Percentiles rank a stretch among this genome's conserved stretches.
These are phyloP conservation scores for Eupristina koningsbergeri DNA, from an alignment of 1,140 invertebrate genomes.

Conservation along the genomic window DNA sequence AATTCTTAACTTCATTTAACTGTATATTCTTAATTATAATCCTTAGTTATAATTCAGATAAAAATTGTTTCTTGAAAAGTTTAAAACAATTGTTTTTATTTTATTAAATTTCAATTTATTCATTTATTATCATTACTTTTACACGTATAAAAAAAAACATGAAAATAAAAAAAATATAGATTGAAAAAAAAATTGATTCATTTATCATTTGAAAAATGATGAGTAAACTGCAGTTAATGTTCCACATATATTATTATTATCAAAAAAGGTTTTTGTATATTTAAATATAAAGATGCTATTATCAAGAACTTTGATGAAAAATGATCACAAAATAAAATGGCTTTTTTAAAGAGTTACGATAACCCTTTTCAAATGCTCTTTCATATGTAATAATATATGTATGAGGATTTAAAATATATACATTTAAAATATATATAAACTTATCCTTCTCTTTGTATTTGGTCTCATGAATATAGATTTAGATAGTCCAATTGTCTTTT, in stretches of 20 bases:
- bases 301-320: conserved; percentile 16
- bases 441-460: no score
- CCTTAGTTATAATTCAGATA: no score
- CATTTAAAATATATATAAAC: no score
- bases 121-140: no score
- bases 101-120: no score
- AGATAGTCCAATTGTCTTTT: no score
- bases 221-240: background rate
- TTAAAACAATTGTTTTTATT: no score
- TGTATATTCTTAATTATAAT: no score
- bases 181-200: background rate
- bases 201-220: background rate
- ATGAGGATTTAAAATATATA: background rate
- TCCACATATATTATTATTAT: background rate
- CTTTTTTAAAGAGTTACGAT: background rate
- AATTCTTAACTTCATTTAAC: no score
- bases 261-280: background rate
- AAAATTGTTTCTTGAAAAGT: no score
- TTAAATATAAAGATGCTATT: background rate
- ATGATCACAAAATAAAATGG: background rate
- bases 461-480: no score
- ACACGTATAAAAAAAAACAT: background rate
- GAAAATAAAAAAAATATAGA: background rate
- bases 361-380: background rate
- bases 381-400: background rate